Evolutionary conservation across 2,888 invertebrate genomes (phyloP).

Genomic region (Hydropsyche betteni): DNA sequence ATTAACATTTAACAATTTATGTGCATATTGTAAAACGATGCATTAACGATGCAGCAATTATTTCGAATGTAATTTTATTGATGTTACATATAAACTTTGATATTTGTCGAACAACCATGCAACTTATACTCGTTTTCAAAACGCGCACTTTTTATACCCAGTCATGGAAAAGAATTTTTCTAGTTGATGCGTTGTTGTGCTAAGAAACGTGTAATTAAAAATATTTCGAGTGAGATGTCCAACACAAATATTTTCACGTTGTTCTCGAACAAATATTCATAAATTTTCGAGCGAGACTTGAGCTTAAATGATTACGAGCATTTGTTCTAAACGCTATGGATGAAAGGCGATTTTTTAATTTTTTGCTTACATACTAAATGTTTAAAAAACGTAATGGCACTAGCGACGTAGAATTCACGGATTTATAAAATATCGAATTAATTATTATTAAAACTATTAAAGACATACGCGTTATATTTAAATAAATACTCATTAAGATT

Average conservation of each 20-base stretch:
- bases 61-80: too few relatives aligned
- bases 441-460: conserved; percentile 2
- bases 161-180: not conserved
- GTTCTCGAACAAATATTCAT: conserved; percentile 22
- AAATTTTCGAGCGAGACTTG: not conserved
- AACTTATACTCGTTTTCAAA: not conserved
- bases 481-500: not conserved
- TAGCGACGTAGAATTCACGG: conserved; percentile 35
- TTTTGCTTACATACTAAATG: not conserved
- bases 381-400: conserved; percentile 29
- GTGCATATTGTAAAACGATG: too few relatives aligned
- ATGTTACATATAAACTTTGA: too few relatives aligned
- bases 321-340: conserved; percentile 4
- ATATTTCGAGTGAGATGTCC: conserved; percentile 18
- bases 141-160: not conserved
- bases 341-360: conserved; percentile 13
- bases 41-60: too few relatives aligned
- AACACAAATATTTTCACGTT: conserved; percentile 6
- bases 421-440: not conserved
- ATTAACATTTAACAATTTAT: too few relatives aligned
- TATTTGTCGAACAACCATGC: too few relatives aligned
- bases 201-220: conserved; percentile 11
- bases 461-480: not conserved
- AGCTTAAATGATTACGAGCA: conserved; percentile 34
- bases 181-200: not conserved